These are phyloP conservation scores for Chironomus riparius DNA, from an alignment of 2,888 invertebrate species.

Conservation along the genomic window DNA sequence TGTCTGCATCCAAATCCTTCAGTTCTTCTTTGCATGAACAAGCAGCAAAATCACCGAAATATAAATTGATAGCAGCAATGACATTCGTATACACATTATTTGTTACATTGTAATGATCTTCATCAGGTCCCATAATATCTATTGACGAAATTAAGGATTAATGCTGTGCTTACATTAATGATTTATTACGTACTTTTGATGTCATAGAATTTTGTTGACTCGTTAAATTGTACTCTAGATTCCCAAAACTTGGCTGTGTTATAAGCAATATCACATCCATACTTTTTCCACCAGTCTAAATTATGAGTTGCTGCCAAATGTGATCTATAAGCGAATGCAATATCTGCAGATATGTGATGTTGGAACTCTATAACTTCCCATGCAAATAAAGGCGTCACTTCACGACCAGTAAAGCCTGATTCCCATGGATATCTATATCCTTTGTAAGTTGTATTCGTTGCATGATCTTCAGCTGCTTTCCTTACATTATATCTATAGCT, in stretches of 20 bases:
- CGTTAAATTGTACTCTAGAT: conserved; percentile 47
- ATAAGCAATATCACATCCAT: conserved; percentile 48
- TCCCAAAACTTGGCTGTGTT: conserved; percentile 53
- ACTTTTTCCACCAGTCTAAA: conserved; percentile 40
- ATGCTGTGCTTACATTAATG: too few relatives aligned
- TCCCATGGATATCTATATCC: conserved; percentile 54
- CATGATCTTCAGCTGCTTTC: conserved; percentile 46
- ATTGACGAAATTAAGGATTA: conserved; percentile 29
- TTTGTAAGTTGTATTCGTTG: conserved; percentile 45
- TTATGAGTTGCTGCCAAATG: conserved; percentile 35
- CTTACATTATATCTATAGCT: conserved; percentile 48
- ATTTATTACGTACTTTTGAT: conserved; percentile 42
- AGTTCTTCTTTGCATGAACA: conserved; percentile 26
- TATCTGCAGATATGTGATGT: conserved; percentile 51
- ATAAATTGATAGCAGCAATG: conserved; percentile 22
- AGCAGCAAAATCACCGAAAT: conserved; percentile 28
- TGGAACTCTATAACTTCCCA: conserved; percentile 46
- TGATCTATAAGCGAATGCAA: conserved; percentile 45
- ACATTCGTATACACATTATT: conserved; percentile 48
- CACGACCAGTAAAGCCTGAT: conserved; percentile 52
- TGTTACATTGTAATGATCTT: conserved; percentile 49
- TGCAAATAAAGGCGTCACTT: conserved; percentile 47
- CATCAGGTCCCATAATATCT: conserved; percentile 57
- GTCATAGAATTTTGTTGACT: conserved; percentile 44
- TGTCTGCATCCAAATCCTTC: conserved; percentile 38